These are phyloP conservation scores for Brachionus asplanchnoidis DNA, from an alignment of 1,140 invertebrate species.

Conservation along the genomic window DNA sequence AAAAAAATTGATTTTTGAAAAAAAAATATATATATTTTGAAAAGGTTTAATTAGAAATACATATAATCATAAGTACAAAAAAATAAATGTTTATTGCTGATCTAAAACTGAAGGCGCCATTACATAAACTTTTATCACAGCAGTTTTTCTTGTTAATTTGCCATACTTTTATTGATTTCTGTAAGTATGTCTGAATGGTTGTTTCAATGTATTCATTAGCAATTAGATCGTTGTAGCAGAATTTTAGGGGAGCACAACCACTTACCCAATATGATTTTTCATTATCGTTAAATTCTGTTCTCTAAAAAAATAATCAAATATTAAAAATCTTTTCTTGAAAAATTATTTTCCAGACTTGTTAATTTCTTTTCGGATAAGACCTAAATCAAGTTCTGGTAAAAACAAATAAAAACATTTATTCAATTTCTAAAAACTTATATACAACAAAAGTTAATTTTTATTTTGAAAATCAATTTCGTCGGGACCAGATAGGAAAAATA, in stretches of 20 bases:
- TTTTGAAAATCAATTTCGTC: too few relatives aligned
- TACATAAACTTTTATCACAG: neutral
- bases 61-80: neutral
- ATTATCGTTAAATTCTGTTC: neutral
- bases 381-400: too few relatives aligned
- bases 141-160: neutral
- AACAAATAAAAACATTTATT: too few relatives aligned
- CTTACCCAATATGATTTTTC: neutral
- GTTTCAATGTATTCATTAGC: constrained; percentile 5
- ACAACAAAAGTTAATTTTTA: too few relatives aligned
- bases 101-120: neutral
- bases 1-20: neutral
- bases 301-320: neutral
- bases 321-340: neutral
- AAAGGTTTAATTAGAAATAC: neutral
- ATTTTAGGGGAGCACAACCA: neutral
- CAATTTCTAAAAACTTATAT: too few relatives aligned
- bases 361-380: neutral
- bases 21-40: neutral
- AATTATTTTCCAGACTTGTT: neutral
- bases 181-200: neutral
- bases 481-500: too few relatives aligned
- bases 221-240: constrained; percentile 9
- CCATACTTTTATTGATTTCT: constrained; percentile 5
- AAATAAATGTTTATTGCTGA: neutral